Percentiles rank a stretch among this genome's conserved stretches.
These are phyloP conservation scores for Glomeris marginata DNA, from an alignment of 2,888 invertebrate genomes.

Conservation along the genomic window DNA sequence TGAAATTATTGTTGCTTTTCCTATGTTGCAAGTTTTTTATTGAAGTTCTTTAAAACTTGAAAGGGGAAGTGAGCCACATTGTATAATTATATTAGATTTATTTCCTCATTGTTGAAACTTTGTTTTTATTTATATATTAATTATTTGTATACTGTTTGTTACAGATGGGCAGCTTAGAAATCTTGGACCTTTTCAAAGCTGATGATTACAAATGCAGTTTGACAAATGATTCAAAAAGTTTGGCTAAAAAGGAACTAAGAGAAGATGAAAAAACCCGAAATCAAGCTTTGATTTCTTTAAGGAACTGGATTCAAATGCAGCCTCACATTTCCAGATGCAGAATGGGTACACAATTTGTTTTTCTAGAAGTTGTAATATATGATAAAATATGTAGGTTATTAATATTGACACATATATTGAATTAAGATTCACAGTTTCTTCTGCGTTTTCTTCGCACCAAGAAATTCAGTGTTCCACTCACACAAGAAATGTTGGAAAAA, in stretches of 20 bases:
- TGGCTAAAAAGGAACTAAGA: slow-evolving; percentile 50
- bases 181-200: neutral
- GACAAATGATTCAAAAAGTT: slow-evolving; percentile 19
- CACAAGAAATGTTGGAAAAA: slow-evolving; percentile 58
- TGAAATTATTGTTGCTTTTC: no score
- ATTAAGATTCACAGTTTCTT: slow-evolving; percentile 49
- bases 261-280: slow-evolving; percentile 48
- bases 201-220: slow-evolving; percentile 2
- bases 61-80: no score
- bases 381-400: neutral
- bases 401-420: neutral
- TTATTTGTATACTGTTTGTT: neutral
- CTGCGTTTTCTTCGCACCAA: slow-evolving; percentile 62
- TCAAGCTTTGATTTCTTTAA: slow-evolving; percentile 47
- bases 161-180: neutral
- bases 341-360: slow-evolving; percentile 37
- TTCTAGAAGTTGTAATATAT: slow-evolving; percentile 4
- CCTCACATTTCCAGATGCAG: slow-evolving; percentile 50
- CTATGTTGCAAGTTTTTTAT: no score
- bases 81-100: no score
- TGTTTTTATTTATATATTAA: no score
- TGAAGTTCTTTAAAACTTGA: no score
- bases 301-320: slow-evolving; percentile 54
- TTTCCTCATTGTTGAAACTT: no score
- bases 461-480: slow-evolving; percentile 63